Percentiles rank a stretch among this genome's conserved stretches.
Conservation (phyloP, 2,113 vertebrate species). For the Gambusia holbrooki region DNA sequence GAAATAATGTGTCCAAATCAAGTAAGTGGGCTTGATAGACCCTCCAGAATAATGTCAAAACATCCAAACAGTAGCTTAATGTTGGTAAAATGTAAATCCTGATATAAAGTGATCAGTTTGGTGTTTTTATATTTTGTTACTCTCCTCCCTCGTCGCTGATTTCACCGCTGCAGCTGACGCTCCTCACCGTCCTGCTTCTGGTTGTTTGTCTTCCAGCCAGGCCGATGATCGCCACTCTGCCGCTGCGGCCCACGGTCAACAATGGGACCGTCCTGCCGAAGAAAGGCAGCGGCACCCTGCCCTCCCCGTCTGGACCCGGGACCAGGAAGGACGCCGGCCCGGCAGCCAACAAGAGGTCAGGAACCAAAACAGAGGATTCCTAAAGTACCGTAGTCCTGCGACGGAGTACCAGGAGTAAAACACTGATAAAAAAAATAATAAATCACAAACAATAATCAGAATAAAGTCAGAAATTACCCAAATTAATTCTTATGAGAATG, state of each 20-base stretch:
- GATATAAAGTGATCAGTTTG: not conserved
- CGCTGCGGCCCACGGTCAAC: conserved; percentile 89
- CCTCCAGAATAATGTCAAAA: too few species aligned
- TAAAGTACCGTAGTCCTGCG: too few species aligned
- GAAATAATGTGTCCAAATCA: too few species aligned
- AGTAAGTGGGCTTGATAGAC: too few species aligned
- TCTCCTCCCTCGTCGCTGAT: not conserved
- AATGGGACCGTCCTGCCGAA: conserved; percentile 96
- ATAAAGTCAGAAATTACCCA: too few species aligned
- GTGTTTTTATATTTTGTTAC: not conserved
- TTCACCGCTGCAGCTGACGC: not conserved
- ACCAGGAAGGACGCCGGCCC: conserved; percentile 85
- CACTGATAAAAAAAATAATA: too few species aligned
- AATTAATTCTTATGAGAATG: too few species aligned
- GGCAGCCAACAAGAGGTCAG: conserved; percentile 88
- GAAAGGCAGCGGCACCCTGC: conserved; percentile 88
- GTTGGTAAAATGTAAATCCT: not conserved
- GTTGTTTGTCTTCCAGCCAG: conserved; percentile 81
- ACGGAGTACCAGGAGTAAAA: too few species aligned
- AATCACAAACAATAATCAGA: too few species aligned
- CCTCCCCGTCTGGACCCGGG: conserved; percentile 89
- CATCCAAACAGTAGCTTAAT: not conserved
- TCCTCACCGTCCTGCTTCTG: not conserved
- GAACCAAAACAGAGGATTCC: not conserved
- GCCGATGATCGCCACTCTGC: conserved; percentile 92